Evolutionary conservation across 2,113 vertebrate species (phyloP).

Genomic region (Labeo catla): DNA sequence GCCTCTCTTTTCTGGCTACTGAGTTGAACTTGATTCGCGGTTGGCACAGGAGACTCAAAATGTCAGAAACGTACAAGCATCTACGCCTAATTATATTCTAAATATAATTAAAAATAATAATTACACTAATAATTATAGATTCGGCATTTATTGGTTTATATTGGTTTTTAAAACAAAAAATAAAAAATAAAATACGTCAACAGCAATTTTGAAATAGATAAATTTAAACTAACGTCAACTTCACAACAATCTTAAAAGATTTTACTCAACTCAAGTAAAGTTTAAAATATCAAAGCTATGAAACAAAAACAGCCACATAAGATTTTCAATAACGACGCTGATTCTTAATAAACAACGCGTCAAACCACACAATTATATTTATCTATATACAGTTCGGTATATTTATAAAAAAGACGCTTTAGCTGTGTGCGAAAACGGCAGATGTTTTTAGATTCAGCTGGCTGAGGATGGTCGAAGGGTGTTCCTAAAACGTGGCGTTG

Average conservation of each 20-base stretch:
- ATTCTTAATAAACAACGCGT: background rate
- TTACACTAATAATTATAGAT: no score
- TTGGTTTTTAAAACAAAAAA: no score
- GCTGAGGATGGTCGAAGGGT: conserved; percentile 46
- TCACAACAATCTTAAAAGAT: background rate
- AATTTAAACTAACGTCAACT: background rate
- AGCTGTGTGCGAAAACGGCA: background rate
- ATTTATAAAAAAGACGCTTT: background rate
- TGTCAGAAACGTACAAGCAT: background rate
- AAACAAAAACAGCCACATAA: background rate
- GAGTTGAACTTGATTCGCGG: background rate
- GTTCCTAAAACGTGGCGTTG: conserved; percentile 76
- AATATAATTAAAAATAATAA: background rate
- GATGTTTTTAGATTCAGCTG: background rate
- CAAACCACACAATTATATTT: background rate
- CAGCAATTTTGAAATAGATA: background rate
- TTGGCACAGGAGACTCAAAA: background rate
- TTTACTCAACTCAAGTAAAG: background rate
- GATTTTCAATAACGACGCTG: background rate
- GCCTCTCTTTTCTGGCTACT: background rate
- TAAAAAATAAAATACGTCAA: no score
- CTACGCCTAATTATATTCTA: background rate
- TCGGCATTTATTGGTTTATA: no score
- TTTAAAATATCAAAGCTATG: background rate
- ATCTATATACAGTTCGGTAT: no score